Evolutionary conservation across 2,797 vertebrate species (phyloP).

Genomic region (Myotis vivesi): DNA sequence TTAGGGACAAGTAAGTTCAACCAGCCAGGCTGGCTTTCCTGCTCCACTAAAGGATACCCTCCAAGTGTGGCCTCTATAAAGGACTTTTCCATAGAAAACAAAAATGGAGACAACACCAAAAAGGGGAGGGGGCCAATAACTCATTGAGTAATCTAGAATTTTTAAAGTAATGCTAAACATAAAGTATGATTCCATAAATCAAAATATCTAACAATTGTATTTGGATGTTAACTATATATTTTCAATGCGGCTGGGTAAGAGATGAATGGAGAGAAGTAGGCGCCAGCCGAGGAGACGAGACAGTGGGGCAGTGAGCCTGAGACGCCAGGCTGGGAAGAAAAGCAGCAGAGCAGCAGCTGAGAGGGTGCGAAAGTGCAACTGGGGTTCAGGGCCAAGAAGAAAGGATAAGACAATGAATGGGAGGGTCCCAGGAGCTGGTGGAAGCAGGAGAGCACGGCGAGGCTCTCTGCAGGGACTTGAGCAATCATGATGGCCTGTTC

Average conservation of each 20-base stretch:
- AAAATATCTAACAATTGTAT: neutral
- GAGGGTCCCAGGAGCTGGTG: fast-evolving
- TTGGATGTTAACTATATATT: neutral
- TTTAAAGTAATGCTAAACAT: neutral
- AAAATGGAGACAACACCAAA: neutral
- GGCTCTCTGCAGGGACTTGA: neutral
- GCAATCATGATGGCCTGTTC: neutral
- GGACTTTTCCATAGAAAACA: neutral
- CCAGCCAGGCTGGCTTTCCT: neutral
- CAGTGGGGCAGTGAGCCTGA: neutral
- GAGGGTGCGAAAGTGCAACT: neutral
- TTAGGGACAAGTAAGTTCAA: neutral
- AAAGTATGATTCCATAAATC: neutral
- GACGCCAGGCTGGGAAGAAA: neutral
- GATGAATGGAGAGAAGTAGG: neutral
- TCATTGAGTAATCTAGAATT: neutral
- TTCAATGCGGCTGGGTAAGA: neutral
- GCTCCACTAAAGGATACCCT: neutral
- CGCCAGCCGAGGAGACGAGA: neutral
- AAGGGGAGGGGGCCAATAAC: neutral
- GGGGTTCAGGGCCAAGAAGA: neutral
- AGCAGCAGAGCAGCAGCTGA: neutral
- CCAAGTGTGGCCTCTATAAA: neutral
- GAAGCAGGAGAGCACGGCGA: fast-evolving
- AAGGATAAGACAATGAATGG: fast-evolving